phyloP scores from a whole-genome alignment of 1,140 invertebrate species.

The Trypoxylus dichotomus region DNA sequence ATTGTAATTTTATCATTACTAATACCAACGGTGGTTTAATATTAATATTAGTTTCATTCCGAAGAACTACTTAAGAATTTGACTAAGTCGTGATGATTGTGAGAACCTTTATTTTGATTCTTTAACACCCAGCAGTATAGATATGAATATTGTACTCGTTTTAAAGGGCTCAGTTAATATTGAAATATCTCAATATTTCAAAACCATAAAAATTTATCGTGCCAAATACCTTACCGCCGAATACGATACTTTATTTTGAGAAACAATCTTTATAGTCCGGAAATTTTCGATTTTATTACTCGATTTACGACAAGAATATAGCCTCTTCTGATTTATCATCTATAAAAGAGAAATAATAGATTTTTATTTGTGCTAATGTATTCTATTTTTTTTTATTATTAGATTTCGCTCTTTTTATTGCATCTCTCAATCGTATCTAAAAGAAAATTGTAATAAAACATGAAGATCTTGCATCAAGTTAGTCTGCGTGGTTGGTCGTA shows the following conservation, averaged over 20 bases:
- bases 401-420: no score
- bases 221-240: neutral
- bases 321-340: neutral
- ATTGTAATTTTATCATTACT: no score
- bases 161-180: neutral
- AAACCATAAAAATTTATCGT: neutral
- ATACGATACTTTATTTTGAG: neutral
- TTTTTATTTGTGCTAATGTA: neutral
- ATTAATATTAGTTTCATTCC: no score
- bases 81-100: no score
- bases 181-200: neutral
- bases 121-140: neutral
- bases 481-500: no score
- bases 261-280: neutral
- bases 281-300: neutral
- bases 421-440: no score
- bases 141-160: neutral
- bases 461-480: no score
- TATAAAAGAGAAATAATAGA: neutral
- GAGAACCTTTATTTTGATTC: no score
- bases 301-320: constrained; percentile 1
- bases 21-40: no score
- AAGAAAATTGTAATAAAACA: no score
- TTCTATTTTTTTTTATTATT: no score
- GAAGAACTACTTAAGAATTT: no score